Percentiles rank a stretch among this genome's conserved stretches.
Evolutionary conservation across 2,888 invertebrate species (phyloP).

Genomic region (Acanthoscelides obtectus): DNA sequence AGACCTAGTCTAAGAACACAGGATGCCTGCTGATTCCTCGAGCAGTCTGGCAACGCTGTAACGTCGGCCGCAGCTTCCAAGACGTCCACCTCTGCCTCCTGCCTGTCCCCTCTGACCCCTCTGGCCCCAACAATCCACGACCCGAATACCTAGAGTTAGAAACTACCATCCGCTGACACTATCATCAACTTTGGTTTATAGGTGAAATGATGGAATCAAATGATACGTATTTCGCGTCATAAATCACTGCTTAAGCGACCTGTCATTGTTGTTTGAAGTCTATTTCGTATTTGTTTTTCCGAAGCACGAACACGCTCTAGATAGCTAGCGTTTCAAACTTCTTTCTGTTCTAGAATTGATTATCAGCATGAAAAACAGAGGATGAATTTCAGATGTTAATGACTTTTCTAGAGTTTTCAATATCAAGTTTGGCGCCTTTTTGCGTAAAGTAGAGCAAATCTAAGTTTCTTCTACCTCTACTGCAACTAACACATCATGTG

Average conservation of each 20-base stretch:
- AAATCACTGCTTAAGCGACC: neutral
- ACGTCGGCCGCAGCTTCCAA: neutral
- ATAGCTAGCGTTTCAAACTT: no score
- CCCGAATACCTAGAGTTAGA: constrained; percentile 29
- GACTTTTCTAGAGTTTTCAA: no score
- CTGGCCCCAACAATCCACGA: constrained; percentile 13
- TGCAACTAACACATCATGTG: no score
- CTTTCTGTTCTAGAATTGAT: no score
- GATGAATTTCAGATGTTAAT: no score
- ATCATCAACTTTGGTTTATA: constrained; percentile 16
- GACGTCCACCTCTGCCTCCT: constrained; percentile 4
- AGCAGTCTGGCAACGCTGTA: neutral
- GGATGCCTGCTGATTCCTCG: neutral
- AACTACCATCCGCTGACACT: constrained; percentile 22
- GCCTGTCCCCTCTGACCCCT: constrained; percentile 12
- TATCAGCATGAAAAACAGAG: no score
- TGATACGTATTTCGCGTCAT: neutral
- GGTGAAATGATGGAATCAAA: constrained; percentile 1
- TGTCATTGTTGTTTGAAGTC: neutral
- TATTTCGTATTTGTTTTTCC: neutral
- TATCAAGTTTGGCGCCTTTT: no score
- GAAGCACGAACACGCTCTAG: no score
- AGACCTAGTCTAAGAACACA: no score
- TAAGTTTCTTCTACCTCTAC: no score
- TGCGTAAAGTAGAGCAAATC: no score